Evolutionary conservation across 2,888 invertebrate species (phyloP).

Genomic region (Oscheius sp.): DNA sequence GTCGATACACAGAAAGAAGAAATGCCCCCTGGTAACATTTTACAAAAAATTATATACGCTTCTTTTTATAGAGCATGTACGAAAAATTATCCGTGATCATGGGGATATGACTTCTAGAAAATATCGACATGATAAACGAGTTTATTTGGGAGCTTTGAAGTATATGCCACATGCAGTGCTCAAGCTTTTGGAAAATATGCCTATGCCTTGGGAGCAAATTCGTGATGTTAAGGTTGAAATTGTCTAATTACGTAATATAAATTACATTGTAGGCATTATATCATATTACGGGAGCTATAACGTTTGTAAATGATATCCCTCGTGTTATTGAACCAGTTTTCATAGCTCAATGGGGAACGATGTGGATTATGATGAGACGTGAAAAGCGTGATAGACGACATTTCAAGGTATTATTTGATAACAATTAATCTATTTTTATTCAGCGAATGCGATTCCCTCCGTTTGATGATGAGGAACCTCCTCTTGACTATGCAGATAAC

Average conservation of each 20-base stretch:
- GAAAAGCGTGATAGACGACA: constrained; percentile 96
- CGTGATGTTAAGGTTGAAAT: constrained; percentile 84
- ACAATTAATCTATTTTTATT: constrained; percentile 21
- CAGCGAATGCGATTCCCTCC: constrained; percentile 96
- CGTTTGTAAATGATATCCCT: constrained; percentile 99
- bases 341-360: constrained; percentile 99
- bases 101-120: constrained; percentile 99
- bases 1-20: constrained; percentile 99
- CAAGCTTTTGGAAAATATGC: constrained; percentile 99
- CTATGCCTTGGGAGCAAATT: constrained; percentile 99
- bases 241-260: not conserved
- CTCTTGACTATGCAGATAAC: constrained; percentile 98
- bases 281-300: constrained; percentile 98
- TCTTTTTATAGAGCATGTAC: constrained; percentile 82
- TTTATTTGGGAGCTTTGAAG: constrained; percentile 95
- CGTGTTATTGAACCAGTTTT: constrained; percentile 99
- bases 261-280: constrained; percentile 78
- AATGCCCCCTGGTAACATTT: constrained; percentile 83
- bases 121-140: constrained; percentile 97
- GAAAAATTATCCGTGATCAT: constrained; percentile 98
- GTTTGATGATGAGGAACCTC: constrained; percentile 99
- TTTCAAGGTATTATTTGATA: constrained; percentile 78
- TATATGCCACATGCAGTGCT: constrained; percentile 99
- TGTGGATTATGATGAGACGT: constrained; percentile 99
- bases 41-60: not conserved